These are phyloP conservation scores for Eupithecia vulgata DNA, from an alignment of 2,888 invertebrate genomes.

Conservation along the genomic window DNA sequence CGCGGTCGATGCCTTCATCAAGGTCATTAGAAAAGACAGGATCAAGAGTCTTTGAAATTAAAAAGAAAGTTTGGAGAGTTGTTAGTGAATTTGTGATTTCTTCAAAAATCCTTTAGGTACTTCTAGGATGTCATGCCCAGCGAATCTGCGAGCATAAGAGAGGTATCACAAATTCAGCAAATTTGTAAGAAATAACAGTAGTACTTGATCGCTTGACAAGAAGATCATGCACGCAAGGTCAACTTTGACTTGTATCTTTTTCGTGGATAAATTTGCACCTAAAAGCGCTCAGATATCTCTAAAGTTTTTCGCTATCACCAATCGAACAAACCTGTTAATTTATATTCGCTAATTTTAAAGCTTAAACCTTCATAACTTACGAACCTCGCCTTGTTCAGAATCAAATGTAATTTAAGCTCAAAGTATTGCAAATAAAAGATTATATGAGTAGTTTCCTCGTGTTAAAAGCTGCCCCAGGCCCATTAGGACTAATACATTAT, in stretches of 20 bases:
- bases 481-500: slow-evolving; percentile 48
- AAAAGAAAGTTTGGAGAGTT: neutral
- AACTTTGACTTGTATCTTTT: neutral
- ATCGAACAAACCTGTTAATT: neutral
- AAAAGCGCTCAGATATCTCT: neutral
- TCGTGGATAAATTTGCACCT: neutral
- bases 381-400: slow-evolving; percentile 24
- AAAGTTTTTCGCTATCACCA: neutral
- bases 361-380: slow-evolving; percentile 39
- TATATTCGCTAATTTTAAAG: slow-evolving; percentile 8
- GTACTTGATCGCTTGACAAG: neutral
- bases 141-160: neutral
- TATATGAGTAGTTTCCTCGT: slow-evolving; percentile 39
- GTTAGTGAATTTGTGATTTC: slow-evolving; percentile 2
- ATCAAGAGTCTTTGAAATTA: slow-evolving; percentile 26
- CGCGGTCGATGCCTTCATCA: slow-evolving; percentile 51
- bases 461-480: slow-evolving; percentile 39
- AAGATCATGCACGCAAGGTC: neutral
- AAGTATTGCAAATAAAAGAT: slow-evolving; percentile 41
- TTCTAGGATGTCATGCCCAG: neutral
- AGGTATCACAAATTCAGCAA: neutral
- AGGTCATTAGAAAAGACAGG: slow-evolving; percentile 32
- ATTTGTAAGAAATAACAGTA: neutral
- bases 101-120: neutral
- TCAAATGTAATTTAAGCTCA: slow-evolving; percentile 37